Percentiles rank a stretch among this genome's conserved stretches.
phyloP scores from a whole-genome alignment of 2,888 invertebrate species.

The Ligdia adustata region DNA sequence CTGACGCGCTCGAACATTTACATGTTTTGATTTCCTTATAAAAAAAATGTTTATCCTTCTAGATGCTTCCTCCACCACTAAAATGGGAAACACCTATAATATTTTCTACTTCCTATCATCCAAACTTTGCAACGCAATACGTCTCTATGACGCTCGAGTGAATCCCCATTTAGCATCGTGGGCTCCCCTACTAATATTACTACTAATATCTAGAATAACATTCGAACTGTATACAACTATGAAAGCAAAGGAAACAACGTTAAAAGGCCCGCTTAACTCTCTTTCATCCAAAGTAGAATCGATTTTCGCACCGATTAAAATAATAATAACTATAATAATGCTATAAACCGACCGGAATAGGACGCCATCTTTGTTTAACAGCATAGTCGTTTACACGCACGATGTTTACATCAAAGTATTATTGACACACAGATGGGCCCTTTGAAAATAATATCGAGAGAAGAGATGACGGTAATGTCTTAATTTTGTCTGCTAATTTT shows the following conservation, averaged over 20 bases:
- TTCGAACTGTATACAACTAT: too few relatives aligned
- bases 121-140: too few relatives aligned
- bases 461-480: slow-evolving; percentile 59
- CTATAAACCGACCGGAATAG: slow-evolving; percentile 44
- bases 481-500: slow-evolving; percentile 54
- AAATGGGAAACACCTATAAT: too few relatives aligned
- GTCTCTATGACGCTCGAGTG: too few relatives aligned
- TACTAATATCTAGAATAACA: too few relatives aligned
- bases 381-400: slow-evolving; percentile 12
- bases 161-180: too few relatives aligned
- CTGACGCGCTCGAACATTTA: too few relatives aligned
- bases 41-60: too few relatives aligned
- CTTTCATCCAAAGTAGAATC: slow-evolving; percentile 14
- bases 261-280: background rate
- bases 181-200: too few relatives aligned
- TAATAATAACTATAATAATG: slow-evolving; percentile 19
- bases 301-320: slow-evolving; percentile 23
- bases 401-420: slow-evolving; percentile 28
- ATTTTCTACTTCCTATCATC: too few relatives aligned
- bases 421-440: slow-evolving; percentile 37
- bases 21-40: too few relatives aligned
- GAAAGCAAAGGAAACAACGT: slow-evolving; percentile 7
- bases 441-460: slow-evolving; percentile 56
- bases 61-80: too few relatives aligned
- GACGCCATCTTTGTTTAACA: slow-evolving; percentile 51